phyloP scores from a whole-genome alignment of 2,888 invertebrate genomes.

The Dione juno region DNA sequence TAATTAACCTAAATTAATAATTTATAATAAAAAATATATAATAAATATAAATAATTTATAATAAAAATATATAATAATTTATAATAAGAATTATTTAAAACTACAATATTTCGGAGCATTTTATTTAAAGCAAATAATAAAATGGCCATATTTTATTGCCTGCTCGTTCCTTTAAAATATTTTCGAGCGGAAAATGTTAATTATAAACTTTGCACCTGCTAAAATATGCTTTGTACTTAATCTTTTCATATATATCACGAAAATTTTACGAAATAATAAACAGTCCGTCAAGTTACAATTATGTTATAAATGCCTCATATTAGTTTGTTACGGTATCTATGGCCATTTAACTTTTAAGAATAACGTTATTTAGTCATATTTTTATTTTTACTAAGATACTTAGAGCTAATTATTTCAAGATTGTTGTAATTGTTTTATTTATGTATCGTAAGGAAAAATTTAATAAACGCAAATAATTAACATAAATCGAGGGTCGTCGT shows the following conservation, averaged over 20 bases:
- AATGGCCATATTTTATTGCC: slow-evolving; percentile 14
- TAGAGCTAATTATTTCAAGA: no score
- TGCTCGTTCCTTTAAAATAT: slow-evolving; percentile 18
- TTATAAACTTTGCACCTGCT: slow-evolving; percentile 25
- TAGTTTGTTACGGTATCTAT: neutral
- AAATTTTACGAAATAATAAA: slow-evolving; percentile 8
- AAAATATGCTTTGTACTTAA: slow-evolving; percentile 25
- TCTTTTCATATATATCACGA: slow-evolving; percentile 19
- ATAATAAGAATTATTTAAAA: neutral
- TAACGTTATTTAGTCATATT: neutral
- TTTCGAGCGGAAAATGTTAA: slow-evolving; percentile 18
- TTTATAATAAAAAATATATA: no score
- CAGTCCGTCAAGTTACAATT: neutral
- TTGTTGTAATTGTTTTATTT: neutral
- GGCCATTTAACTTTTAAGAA: neutral
- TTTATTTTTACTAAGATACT: no score
- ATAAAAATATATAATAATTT: no score
- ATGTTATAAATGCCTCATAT: neutral
- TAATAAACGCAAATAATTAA: no score
- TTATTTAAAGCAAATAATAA: slow-evolving; percentile 1
- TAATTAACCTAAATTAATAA: no score
- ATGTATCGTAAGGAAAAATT: neutral
- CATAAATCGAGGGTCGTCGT: no score
- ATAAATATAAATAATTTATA: no score
- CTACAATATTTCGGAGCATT: neutral